Conservation (phyloP, 2,888 invertebrate species). For the Polyommatus iphigenia region DNA sequence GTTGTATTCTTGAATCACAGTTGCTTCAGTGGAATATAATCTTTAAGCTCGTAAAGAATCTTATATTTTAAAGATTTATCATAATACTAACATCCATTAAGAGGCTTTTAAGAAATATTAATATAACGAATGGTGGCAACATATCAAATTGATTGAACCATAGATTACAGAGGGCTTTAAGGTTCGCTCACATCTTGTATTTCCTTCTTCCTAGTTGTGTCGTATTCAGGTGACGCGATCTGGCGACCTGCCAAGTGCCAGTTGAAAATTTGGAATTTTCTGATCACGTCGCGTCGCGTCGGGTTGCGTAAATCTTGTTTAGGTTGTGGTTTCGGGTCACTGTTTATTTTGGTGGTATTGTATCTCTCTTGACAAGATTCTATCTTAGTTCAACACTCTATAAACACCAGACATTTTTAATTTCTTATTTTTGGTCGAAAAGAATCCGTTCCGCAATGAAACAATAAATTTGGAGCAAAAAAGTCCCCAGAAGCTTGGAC, state of each 20-base stretch:
- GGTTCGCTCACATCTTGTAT: slow-evolving; percentile 42
- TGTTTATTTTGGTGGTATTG: slow-evolving; percentile 6
- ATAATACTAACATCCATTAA: not conserved
- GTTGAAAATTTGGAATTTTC: slow-evolving; percentile 34
- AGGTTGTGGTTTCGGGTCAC: slow-evolving; percentile 30
- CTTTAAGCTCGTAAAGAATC: not conserved
- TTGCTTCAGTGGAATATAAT: not conserved
- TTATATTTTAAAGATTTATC: too few relatives aligned
- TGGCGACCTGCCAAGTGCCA: slow-evolving; percentile 49
- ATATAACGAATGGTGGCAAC: slow-evolving; percentile 36
- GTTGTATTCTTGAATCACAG: not conserved
- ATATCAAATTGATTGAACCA: slow-evolving; percentile 34
- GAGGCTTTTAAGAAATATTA: slow-evolving; percentile 3
- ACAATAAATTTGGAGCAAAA: not conserved
- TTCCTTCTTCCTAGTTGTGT: slow-evolving; percentile 57
- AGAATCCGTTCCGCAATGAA: not conserved
- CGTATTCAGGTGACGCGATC: slow-evolving; percentile 44
- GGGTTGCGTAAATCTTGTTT: slow-evolving; percentile 23
- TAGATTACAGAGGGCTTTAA: slow-evolving; percentile 32
- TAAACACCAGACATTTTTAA: not conserved
- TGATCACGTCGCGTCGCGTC: not conserved
- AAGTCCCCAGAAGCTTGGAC: not conserved
- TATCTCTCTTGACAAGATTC: not conserved
- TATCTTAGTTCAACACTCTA: not conserved
- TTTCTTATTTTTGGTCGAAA: not conserved